phyloP scores from a whole-genome alignment of 2,113 vertebrate species.

The Daphoenositta chrysoptera region DNA sequence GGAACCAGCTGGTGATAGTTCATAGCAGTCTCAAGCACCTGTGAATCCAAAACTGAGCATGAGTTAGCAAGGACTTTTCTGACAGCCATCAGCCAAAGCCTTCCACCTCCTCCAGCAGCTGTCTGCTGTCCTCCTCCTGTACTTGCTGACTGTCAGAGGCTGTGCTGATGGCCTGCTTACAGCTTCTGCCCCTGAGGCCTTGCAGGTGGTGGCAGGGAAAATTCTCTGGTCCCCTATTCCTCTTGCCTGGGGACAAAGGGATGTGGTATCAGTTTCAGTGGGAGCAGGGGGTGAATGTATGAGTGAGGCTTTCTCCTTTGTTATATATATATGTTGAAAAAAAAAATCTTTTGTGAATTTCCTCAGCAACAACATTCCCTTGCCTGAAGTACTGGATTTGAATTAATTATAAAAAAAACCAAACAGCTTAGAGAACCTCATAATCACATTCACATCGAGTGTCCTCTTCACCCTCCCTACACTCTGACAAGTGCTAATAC shows the following conservation, averaged over 20 bases:
- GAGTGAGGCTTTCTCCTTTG: not conserved
- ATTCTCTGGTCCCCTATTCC: not conserved
- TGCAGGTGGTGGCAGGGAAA: not conserved
- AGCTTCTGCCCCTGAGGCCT: rapidly evolving
- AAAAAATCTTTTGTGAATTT: not conserved
- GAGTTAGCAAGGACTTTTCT: not conserved
- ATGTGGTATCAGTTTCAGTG: rapidly evolving
- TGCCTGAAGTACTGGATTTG: not conserved
- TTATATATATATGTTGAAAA: not conserved
- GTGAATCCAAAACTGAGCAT: not conserved
- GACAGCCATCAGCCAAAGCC: not conserved
- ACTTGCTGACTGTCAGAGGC: rapidly evolving
- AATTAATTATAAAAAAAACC: not conserved
- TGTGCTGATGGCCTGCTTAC: not conserved
- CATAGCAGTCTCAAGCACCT: not conserved
- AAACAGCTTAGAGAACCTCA: not conserved
- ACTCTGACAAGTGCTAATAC: rapidly evolving
- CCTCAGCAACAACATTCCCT: not conserved
- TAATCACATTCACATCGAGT: rapidly evolving
- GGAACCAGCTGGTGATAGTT: not conserved
- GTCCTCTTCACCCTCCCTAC: not conserved
- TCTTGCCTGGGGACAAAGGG: not conserved
- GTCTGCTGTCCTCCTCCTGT: not conserved
- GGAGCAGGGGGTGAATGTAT: not conserved
- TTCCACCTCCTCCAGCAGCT: not conserved